Evolutionary conservation across 2,113 vertebrate species (phyloP).

Genomic region (Semicossyphus pulcher): DNA sequence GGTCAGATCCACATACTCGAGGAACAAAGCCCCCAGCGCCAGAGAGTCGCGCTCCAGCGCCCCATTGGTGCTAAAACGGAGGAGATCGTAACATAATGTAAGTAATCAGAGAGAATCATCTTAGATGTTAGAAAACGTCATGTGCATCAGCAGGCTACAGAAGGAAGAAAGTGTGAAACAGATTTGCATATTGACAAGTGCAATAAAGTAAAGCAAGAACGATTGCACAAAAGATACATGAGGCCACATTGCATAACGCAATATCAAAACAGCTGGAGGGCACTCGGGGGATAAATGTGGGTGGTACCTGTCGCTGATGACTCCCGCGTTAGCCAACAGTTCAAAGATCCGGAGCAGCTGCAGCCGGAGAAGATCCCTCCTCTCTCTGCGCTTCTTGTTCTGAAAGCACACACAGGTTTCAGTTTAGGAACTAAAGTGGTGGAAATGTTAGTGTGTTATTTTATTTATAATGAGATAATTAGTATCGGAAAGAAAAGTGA

Average conservation of each 20-base stretch:
- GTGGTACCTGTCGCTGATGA: slow-evolving; percentile 96
- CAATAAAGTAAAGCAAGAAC: neutral
- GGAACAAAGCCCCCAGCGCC: slow-evolving; percentile 94
- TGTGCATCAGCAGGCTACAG: neutral
- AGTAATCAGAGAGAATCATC: neutral
- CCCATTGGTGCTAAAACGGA: slow-evolving; percentile 90
- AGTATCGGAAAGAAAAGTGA: neutral
- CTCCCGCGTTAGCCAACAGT: slow-evolving; percentile 94
- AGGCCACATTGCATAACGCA: neutral
- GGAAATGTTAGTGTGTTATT: slow-evolving; percentile 5
- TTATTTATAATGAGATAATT: too few species aligned
- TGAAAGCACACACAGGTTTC: slow-evolving; percentile 62
- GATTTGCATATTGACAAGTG: neutral
- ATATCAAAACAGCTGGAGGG: neutral
- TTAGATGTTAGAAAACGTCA: neutral
- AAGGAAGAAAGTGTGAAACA: neutral
- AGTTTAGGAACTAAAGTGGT: neutral
- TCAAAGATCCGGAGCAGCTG: slow-evolving; percentile 97
- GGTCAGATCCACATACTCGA: slow-evolving; percentile 97
- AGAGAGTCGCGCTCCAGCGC: slow-evolving; percentile 95
- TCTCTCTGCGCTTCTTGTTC: slow-evolving; percentile 98
- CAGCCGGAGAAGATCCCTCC: slow-evolving; percentile 92
- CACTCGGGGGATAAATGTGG: neutral
- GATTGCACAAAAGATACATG: neutral
- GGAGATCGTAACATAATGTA: slow-evolving; percentile 11